Conservation (phyloP, 2,113 vertebrate genomes). For the Phyllostomus hastatus region DNA sequence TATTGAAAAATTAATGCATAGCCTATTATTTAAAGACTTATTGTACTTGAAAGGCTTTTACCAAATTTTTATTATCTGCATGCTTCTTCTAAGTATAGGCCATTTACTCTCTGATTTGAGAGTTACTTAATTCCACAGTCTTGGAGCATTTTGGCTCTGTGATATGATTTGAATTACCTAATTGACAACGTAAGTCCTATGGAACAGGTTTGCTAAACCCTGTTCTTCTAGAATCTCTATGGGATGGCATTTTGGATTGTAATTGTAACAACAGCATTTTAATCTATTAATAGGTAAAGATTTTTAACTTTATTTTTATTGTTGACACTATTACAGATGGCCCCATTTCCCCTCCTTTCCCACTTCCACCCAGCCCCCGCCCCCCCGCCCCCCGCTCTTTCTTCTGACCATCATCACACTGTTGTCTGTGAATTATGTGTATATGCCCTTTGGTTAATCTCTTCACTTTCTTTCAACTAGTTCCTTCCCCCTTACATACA, state of each 20-base stretch:
- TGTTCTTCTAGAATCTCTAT: not conserved
- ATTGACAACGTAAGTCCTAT: not conserved
- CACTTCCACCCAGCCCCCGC: too few relatives aligned
- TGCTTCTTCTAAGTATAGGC: not conserved
- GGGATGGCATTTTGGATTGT: not conserved
- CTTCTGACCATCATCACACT: too few relatives aligned
- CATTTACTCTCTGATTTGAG: not conserved
- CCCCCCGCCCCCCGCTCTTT: too few relatives aligned
- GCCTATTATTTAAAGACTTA: not conserved
- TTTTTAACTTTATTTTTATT: not conserved
- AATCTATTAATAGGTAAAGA: not conserved
- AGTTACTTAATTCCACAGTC: not conserved
- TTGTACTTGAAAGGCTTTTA: not conserved
- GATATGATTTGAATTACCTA: not conserved
- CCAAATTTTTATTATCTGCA: not conserved
- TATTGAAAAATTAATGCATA: not conserved
- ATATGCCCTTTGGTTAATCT: too few relatives aligned
- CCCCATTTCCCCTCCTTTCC: too few relatives aligned
- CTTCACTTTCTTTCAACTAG: too few relatives aligned
- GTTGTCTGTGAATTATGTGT: too few relatives aligned
- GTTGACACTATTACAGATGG: too few relatives aligned
- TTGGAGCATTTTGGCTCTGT: not conserved
- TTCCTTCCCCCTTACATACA: not conserved
- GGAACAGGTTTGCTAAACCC: not conserved
- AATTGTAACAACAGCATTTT: not conserved